Base-by-base conservation (phyloP, 2,888 invertebrate species). In the Agrochola litura region DNA sequence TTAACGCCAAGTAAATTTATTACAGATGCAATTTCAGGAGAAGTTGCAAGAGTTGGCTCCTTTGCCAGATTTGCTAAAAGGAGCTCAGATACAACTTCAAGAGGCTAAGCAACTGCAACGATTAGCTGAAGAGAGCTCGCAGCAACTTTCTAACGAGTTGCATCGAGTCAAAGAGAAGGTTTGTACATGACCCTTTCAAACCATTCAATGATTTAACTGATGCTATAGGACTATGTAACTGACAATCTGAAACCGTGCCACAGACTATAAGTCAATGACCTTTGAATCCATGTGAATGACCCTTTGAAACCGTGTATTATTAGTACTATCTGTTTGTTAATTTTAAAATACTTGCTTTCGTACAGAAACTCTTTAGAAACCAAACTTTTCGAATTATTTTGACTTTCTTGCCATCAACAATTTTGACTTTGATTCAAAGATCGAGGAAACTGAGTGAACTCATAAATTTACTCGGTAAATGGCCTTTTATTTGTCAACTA, bases 11-110 rank as follows among this genome's bases (percentile, higher is more conserved):
- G 19, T 49, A 14, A 60, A 30, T 77, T 82, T 77, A 25, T 58
- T 14, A 49, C 79, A 96, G 96, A 94, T 95, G 92, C 95, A 96
- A 80, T 96, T 96, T 73, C 95, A 96, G 93, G 95, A 95, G 83
- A 96, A 96, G 76, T 85, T 96, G 4, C 93, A 95, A 79, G 96
- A 96, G 74, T 84, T 96, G 30, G 94, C 95, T 0, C 95, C 96
- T 0, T 77, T 96, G 54, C 96, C 96, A 0, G 96, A 96, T 80
- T 84, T 96, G 56, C 82, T 96, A 73, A 95, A 95, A 86, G 95
- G 95, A 1, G 93, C 96, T 0, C 95, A 96, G 77, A 94, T 95
- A 16, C 96, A 96, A 79, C 82, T 96, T 61, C 95, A 95, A 76
- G 96, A 96, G 72, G 96, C 96, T 0, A 94, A 92, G 66, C 94